These are phyloP conservation scores for Carposina sasakii DNA, from an alignment of 1,140 invertebrate species.

Conservation along the genomic window DNA sequence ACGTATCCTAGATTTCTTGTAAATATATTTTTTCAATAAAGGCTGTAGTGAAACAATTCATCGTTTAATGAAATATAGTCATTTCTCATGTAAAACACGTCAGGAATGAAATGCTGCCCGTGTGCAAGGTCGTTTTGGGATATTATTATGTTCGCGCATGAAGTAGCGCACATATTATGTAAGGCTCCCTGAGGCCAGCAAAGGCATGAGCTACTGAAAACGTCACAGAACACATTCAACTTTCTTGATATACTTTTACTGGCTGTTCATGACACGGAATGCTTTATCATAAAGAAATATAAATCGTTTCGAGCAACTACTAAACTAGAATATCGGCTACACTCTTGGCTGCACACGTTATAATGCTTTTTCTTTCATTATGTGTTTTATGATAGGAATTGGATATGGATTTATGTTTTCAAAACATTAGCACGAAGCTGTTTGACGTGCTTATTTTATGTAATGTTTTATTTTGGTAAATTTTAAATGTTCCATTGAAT, in stretches of 20 bases:
- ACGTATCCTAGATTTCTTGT: conserved; percentile 68
- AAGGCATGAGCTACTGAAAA: conserved; percentile 42
- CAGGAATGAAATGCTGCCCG: no score
- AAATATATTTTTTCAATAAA: conserved; percentile 49
- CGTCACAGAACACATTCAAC: conserved; percentile 38
- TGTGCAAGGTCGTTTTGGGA: no score
- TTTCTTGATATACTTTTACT: conserved; percentile 44
- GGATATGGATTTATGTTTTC: conserved; percentile 54
- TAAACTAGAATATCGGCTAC: conserved; percentile 68
- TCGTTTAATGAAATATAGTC: conserved; percentile 20
- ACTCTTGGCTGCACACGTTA: conserved; percentile 70
- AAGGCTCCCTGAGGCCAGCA: conserved; percentile 25
- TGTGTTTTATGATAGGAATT: conserved; percentile 61
- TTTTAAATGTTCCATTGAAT: conserved; percentile 61
- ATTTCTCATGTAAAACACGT: no score
- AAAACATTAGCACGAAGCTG: conserved; percentile 64
- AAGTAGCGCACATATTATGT: conserved; percentile 28
- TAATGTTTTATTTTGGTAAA: conserved; percentile 51
- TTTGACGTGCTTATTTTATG: conserved; percentile 69
- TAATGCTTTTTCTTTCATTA: conserved; percentile 68
- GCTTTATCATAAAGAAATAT: conserved; percentile 61
- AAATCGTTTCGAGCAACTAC: conserved; percentile 66
- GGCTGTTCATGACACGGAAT: conserved; percentile 69
- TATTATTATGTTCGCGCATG: no score
- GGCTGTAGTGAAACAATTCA: conserved; percentile 43